Conservation (phyloP, 2,797 vertebrate genomes). For the Spondyliosoma cantharus region DNA sequence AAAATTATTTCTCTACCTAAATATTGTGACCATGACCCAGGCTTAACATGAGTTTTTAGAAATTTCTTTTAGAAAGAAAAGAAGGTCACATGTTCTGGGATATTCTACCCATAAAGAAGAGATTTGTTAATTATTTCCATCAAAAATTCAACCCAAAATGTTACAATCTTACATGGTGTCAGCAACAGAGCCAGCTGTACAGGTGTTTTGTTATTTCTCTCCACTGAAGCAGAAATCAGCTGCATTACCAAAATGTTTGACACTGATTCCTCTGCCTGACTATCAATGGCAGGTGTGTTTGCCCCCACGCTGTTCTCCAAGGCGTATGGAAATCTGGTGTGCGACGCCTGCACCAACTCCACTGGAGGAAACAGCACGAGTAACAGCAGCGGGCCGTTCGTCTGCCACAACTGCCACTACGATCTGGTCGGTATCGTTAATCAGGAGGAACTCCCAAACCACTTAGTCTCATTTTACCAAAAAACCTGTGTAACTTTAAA, state of each 20-base stretch:
- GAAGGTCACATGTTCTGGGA: neutral
- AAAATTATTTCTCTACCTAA: neutral
- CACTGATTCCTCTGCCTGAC: neutral
- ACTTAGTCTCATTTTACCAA: neutral
- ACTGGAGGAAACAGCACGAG: conserved; percentile 66
- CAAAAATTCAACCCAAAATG: neutral
- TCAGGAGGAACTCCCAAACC: neutral
- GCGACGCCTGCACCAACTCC: conserved; percentile 86
- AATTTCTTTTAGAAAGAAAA: neutral
- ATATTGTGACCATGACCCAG: neutral
- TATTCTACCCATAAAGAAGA: neutral
- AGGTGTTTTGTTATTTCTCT: neutral
- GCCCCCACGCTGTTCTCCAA: conserved; percentile 93
- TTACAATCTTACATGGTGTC: neutral
- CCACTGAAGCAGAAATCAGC: neutral
- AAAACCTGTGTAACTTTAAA: neutral
- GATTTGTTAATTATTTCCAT: neutral
- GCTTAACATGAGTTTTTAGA: neutral
- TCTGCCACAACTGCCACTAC: conserved; percentile 90
- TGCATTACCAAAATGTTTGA: neutral
- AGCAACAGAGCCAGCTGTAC: neutral
- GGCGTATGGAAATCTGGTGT: conserved; percentile 90
- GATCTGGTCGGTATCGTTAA: conserved; percentile 84
- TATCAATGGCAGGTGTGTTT: conserved; percentile 86
- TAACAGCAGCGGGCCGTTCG: conserved; percentile 82